Evolutionary conservation across 53 echinoderm and acorn worm species (phyloP), one percentile per base, ranked within the genome.

Genomic region (Apostichopus leukothele): DNA sequence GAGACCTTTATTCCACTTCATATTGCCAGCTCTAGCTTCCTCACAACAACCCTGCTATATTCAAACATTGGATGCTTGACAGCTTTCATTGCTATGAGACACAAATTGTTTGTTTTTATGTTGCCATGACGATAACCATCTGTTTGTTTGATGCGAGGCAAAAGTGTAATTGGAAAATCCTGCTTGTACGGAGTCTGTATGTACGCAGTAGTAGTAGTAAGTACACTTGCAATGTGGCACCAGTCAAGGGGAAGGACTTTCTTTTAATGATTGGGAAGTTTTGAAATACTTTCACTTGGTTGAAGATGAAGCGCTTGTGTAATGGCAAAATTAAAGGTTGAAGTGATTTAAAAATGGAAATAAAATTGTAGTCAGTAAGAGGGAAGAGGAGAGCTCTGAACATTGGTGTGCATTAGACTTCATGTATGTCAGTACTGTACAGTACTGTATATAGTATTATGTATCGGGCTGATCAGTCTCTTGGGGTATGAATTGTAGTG

Each of bases 91-190:
- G 80, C 80, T 80, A 80, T 54, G 80, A 80, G 68, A 55, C 80
- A 80, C 80, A 80, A 80, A 52, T 80, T 80, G 80, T 80, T 80
- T 80, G 80, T 80, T 80, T 80, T 53, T 51, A 80, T 54, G 80
- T 80, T 80, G 57, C 80, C 54, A 80, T 80, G 57, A 51, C 21
- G 57, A 80, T 13, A 80, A 80, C 80, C 80, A 80, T 80, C 80
- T 80, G 80, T 80, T 80, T 80, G 80, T 80, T 80, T 53, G 80
- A 53, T 55, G 80, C 80, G 53, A 53, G 55, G 80, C 57, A 80
- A 80, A 80, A 57, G 54, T 80, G 54, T 80, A 80, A 80, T 80
- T 80, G 80, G 80, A 80, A 80, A 80, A 80, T 52, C 80, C 80
- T 80, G 80, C 53, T 27, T n/a, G 9, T 13, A 61, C 68, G 16